A percentile compares a stretch with the other conserved stretches of the same genome.
Conservation (phyloP, 2,113 vertebrate species). For the Chroicocephalus ridibundus region DNA sequence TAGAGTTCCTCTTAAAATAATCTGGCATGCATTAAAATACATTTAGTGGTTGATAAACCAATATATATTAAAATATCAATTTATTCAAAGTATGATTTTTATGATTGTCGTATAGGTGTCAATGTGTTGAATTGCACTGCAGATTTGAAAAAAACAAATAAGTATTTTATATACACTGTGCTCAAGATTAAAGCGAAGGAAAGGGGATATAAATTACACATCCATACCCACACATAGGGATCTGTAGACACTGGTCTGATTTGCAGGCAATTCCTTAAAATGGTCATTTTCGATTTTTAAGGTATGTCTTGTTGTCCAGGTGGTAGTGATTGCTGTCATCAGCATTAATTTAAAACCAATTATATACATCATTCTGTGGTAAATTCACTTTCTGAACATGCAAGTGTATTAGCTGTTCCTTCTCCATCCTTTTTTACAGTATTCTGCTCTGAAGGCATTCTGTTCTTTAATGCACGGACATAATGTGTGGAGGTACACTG, state of each 20-base stretch:
- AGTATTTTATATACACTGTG: not conserved
- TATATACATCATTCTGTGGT: not conserved
- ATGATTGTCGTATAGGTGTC: not conserved
- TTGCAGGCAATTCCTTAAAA: not conserved
- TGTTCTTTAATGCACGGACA: not conserved
- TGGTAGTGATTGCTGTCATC: not conserved
- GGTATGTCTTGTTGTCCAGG: accelerated
- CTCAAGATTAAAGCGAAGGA: not conserved
- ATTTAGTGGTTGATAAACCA: not conserved
- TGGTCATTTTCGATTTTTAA: not conserved
- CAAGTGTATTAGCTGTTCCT: not conserved
- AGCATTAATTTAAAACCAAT: not conserved
- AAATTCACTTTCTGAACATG: not conserved
- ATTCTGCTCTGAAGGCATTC: not conserved
- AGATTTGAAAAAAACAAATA: not conserved
- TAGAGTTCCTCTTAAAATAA: not conserved
- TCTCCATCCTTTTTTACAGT: not conserved
- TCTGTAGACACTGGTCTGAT: not conserved
- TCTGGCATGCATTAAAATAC: not conserved
- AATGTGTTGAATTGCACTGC: not conserved
- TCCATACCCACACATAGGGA: not conserved
- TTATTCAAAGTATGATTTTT: not conserved
- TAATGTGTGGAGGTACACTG: not conserved
- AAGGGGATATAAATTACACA: not conserved
- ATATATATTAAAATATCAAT: not conserved